Percentiles rank a stretch among this genome's conserved stretches.
Conservation (phyloP, 2,797 vertebrate species). For the Clarias fuscus region DNA sequence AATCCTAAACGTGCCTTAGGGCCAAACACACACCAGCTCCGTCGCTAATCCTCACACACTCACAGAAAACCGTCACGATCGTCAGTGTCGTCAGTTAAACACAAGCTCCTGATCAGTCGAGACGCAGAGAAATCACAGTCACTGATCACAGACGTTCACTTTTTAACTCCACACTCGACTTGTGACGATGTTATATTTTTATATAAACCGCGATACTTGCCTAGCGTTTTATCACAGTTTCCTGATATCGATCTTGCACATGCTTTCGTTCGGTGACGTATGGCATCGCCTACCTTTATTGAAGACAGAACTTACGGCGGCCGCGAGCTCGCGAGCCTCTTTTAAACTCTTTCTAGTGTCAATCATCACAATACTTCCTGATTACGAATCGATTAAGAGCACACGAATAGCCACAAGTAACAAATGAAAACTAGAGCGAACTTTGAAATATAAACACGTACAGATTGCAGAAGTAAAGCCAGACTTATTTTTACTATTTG, state of each 20-base stretch:
- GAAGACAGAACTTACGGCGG: background rate
- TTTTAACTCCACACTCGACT: background rate
- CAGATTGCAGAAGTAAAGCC: background rate
- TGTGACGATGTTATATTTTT: background rate
- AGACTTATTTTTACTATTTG: background rate
- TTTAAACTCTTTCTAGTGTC: background rate
- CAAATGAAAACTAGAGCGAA: background rate
- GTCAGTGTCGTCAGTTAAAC: background rate
- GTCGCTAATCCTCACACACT: background rate
- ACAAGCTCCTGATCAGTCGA: background rate
- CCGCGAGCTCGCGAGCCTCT: background rate
- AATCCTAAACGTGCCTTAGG: constrained; percentile 54
- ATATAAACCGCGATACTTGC: background rate
- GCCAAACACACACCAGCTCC: constrained; percentile 39
- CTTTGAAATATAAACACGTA: background rate
- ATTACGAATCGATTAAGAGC: background rate
- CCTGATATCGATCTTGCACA: background rate
- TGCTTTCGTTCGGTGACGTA: background rate
- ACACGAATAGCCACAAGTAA: background rate
- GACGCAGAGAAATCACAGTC: background rate
- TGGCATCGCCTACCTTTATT: background rate
- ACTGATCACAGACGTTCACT: background rate
- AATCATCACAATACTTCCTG: background rate
- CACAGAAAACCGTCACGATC: background rate
- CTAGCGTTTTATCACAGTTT: background rate